Evolutionary conservation across 1,140 invertebrate genomes (phyloP), one percentile per base, ranked within the genome.

Genomic region (Drosophila yakuba): DNA sequence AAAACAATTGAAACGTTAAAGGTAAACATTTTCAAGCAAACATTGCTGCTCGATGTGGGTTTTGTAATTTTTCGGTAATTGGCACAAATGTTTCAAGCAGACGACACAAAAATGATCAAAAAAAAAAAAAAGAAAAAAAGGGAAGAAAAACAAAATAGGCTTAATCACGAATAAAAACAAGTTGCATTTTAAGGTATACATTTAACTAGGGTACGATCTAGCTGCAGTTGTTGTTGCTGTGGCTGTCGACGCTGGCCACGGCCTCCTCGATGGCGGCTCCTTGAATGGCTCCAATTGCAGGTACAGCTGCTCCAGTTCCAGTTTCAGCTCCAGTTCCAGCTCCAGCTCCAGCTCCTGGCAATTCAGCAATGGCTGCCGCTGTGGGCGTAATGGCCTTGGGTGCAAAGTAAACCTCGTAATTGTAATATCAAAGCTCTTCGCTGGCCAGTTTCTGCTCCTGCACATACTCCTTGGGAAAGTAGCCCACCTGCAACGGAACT

Each of bases 391-490:
- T 76, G 64, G 66, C 75, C 54, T 86, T 86, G 41, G 80, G 80
- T 73, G 78, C 81, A 69, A 92, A 83, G 63, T 91, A 91, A 38
- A 92, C 82, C 71, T 86, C 78, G 73, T 85, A 92, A 64, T 92
- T 92, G 67, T 92, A 92, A 92, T 92, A 92, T 92, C 92, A 92
- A 90, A 92, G 90, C 57, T 92, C 91, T 54, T 92, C 91, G 58
- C 77, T 89, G n/a, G 75, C 74, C 25, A 78, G 59, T 20, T 79
- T 72, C 74, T 92, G 85, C 59, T 92, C 94, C 73, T 94, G 93
- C 3, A 95, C 95, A 75, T 95, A 95, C 47, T 94, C 94, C 80
- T 95, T 95, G 23, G 95, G 95, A 66, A 95, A 95, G 73, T 95
- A 95, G 14, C 95, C 95, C 77, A 95, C 80, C 80, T 84, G 14